Evolutionary conservation across 2,113 vertebrate species (phyloP), one percentile per base, ranked within the genome.

Genomic region (Notarius lentiginosus): DNA sequence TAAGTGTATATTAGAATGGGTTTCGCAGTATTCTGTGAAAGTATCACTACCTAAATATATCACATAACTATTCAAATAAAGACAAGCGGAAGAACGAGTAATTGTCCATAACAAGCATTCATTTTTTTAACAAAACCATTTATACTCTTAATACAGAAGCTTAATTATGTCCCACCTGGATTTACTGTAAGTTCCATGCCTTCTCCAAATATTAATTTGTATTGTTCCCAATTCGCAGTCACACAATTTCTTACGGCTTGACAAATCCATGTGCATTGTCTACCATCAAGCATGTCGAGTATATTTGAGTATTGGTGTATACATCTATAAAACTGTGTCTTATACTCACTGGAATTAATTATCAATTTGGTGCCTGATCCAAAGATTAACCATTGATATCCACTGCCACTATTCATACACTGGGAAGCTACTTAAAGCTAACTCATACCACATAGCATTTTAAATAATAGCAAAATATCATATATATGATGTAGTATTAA

Each of bases 121-220:
- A 10, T 53, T 53, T 53, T 53, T 53, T 53, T 53, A 10, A 53
- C 41, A 41, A 27, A 58, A 63, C 0, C 1, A 34, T 60, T 55
- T 34, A 47, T 30, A 17, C 24, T 66, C 5, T 27, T 41, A 51
- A 56, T 2, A 79, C 58, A 4, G 34, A 79, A 6, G 4, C 18
- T 41, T 10, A 12, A 14, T 66, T 24, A 70, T 41, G 7, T 70
- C 72, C 63, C 72, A 90, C 87, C 88, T 87, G 83, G 80, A 80
- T 84, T 65, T 24, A 90, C 83, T 30, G n/a, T 58, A 14, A 90
- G 81, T 89, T 86, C 65, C 30, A 63, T 87, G 70, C 83, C 88
- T 75, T 87, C 84, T 88, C 88, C 90, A 88, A 91, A 90, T 20
- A 90, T 79, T 2, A 90, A 2, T 82, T 88, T 90, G 51, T 66